Base-by-base conservation (phyloP, 1,140 invertebrate species). In the Lysiphlebus fabarum region DNA sequence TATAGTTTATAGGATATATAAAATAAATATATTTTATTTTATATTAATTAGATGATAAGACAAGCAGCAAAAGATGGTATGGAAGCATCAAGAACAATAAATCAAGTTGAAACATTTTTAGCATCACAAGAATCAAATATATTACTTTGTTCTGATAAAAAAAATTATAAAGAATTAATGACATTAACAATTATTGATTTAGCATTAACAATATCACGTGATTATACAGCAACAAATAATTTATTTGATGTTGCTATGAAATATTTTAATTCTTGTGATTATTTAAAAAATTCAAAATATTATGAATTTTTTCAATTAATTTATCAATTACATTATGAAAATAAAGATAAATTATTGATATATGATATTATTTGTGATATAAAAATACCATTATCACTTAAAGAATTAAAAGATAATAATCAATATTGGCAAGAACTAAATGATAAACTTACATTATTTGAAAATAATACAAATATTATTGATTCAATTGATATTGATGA, bases 71-170 rank as follows among this genome's bases (percentile, higher is more conserved):
- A 69, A 45, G 73, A 66, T 43, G 70, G 72, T 42, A 65, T 72
- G 47, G 64, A 71, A 12, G 65, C 67, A 6, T 72, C 70, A 2
- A 69, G 67, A 17, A 59, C 70, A 5, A 67, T 73, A 6, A 67
- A 66, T 40, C 68, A 71, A 56, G 56, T 78, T 3, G 75, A 78
- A 50, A 76, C 73, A 33, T 76, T 77, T 42, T 41, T 77, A 4
- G 69, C 72, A 5, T 65, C 73, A 8, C 73, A 75, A 62, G 67
- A 75, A 59, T 41, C 58, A 7, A 66, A 69, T 53, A 64, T 71
- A 8, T 49, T 69, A 8, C 40, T 69, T 5, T 66, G 53, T 33
- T 56, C 56, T 1, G 53, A 68, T 6, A 26, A 48, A 8, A 44
- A 54, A 7, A 67, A 34, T 10, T 58, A 49, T 2, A 67, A 73